Percentiles rank a stretch among this genome's conserved stretches.
Evolutionary conservation across 2,113 vertebrate species (phyloP).

Genomic region (Myiozetetes cayanensis): DNA sequence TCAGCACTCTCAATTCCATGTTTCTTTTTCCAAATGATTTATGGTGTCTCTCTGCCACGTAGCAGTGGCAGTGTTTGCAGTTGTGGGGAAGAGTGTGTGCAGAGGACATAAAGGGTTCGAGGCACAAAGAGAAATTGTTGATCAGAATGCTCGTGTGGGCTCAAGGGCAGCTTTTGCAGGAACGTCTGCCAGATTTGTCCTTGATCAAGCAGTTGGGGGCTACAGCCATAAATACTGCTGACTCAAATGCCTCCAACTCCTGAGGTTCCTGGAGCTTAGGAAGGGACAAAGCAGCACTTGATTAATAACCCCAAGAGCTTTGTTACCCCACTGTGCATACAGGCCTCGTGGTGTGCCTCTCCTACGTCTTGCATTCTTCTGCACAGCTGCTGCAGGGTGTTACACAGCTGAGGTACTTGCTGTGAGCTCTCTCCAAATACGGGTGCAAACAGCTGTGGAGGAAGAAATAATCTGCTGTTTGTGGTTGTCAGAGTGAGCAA

Average conservation of each 20-base stretch:
- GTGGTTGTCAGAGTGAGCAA: not conserved
- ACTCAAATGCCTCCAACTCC: not conserved
- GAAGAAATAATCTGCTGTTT: not conserved
- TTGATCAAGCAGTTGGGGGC: not conserved
- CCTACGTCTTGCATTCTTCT: not conserved
- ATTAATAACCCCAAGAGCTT: not conserved
- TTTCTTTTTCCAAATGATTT: not conserved
- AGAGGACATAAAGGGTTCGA: not conserved
- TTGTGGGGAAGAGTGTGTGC: not conserved
- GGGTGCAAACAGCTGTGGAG: not conserved
- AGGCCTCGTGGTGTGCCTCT: not conserved
- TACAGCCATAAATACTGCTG: not conserved
- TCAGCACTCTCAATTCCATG: not conserved
- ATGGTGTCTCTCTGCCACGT: not conserved
- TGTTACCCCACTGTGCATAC: not conserved
- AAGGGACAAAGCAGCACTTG: not conserved
- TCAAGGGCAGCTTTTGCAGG: not conserved
- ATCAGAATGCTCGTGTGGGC: not conserved
- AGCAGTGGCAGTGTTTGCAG: not conserved
- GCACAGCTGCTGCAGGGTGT: conserved; percentile 2
- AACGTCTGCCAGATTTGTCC: not conserved
- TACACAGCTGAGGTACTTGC: not conserved
- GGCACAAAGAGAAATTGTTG: not conserved
- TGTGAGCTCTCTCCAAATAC: not conserved
- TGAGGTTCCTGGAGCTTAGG: not conserved